Conservation (phyloP, 2,888 invertebrate species). For the Heliconius ethilla region DNA sequence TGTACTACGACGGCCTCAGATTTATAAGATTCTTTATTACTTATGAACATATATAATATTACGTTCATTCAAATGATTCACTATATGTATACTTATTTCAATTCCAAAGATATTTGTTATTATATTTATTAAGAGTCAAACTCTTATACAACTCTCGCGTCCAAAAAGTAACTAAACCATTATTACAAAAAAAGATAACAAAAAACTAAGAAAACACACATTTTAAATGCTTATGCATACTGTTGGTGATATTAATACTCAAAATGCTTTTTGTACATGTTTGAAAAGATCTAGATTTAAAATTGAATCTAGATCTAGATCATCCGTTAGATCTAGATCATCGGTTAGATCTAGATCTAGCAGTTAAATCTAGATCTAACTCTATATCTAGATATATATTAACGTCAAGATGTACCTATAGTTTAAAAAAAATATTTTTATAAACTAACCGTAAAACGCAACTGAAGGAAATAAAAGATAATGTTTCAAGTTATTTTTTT, state of each 20-base stretch:
- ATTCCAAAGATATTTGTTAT: background rate
- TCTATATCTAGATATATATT: background rate
- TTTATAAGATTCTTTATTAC: no score
- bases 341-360: background rate
- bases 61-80: background rate
- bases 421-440: background rate
- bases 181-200: slow-evolving; percentile 16
- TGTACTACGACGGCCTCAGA: no score
- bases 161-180: slow-evolving; percentile 14
- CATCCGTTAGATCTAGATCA: background rate
- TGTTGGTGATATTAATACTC: slow-evolving; percentile 28
- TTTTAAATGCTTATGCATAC: slow-evolving; percentile 33
- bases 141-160: slow-evolving; percentile 3
- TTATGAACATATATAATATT: background rate
- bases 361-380: background rate
- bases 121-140: background rate
- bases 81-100: background rate
- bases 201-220: slow-evolving; percentile 11
- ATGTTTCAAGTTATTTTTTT: background rate
- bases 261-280: slow-evolving; percentile 27
- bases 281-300: background rate
- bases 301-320: background rate
- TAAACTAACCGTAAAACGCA: background rate
- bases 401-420: background rate
- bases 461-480: background rate